Evolutionary conservation across 2,797 vertebrate genomes (phyloP).

Genomic region (Myiotriccus ornatus): DNA sequence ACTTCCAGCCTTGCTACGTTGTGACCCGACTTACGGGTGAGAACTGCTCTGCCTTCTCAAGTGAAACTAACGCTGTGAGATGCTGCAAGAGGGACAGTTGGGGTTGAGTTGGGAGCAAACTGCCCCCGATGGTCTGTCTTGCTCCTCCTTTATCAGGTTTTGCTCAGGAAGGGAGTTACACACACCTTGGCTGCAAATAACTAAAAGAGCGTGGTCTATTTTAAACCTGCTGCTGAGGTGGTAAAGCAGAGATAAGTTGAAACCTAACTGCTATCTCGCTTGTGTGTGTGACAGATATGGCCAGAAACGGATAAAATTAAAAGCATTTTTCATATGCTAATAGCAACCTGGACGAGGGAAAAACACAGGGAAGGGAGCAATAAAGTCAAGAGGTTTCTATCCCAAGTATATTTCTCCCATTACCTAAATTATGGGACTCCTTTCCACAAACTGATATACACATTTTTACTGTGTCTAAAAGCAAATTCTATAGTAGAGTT

Average conservation of each 20-base stretch:
- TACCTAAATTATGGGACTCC: conserved; percentile 30
- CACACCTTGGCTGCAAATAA: conserved; percentile 73
- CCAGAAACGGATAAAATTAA: conserved; percentile 69
- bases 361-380: background rate
- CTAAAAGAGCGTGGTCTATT: conserved; percentile 63
- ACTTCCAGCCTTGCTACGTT: background rate
- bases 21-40: background rate
- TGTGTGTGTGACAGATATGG: conserved; percentile 64
- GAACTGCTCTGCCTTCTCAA: background rate
- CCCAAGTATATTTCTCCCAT: conserved; percentile 42
- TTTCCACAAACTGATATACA: conserved; percentile 19
- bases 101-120: background rate
- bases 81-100: background rate
- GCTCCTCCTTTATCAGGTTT: conserved; percentile 36
- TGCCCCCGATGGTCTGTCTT: background rate
- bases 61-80: background rate
- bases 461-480: conserved; percentile 35
- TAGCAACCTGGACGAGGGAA: conserved; percentile 38
- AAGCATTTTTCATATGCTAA: conserved; percentile 71
- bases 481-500: conserved; percentile 54
- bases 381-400: conserved; percentile 58
- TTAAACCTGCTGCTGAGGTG: conserved; percentile 74
- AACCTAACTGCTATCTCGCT: conserved; percentile 55
- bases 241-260: conserved; percentile 74
- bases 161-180: conserved; percentile 19